Conservation (phyloP, 2,888 invertebrate species). For the Hemicrepidius hirtus region DNA sequence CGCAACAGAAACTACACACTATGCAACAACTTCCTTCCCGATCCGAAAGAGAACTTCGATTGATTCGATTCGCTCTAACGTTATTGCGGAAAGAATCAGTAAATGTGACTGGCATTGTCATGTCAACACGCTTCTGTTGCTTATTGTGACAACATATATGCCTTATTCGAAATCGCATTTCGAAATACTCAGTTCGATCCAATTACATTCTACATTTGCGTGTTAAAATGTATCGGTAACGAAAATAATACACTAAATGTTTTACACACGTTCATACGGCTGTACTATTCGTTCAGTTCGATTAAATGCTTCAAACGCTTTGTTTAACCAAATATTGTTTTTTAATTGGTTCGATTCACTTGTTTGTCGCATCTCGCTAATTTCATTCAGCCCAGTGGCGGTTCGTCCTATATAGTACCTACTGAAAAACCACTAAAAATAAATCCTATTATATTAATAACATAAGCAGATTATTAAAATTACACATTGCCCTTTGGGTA, state of each 20-base stretch:
- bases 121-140: constrained; percentile 17
- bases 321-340: no score
- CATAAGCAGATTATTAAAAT: no score
- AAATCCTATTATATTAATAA: no score
- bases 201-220: constrained; percentile 20
- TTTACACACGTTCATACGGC: no score
- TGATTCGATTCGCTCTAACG: constrained; percentile 32
- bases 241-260: neutral
- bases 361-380: no score
- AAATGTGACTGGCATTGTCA: constrained; percentile 32
- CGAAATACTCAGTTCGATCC: constrained; percentile 22
- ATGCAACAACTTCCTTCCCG: constrained; percentile 39
- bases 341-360: no score
- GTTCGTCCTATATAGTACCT: no score
- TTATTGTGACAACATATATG: constrained; percentile 25
- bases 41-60: constrained; percentile 27
- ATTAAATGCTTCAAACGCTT: no score
- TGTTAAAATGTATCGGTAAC: neutral
- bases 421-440: no score
- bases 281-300: no score
- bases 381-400: no score
- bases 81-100: constrained; percentile 33
- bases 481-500: no score
- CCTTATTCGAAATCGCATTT: constrained; percentile 28
- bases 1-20: constrained; percentile 39